Conservation (phyloP, 2,113 vertebrate genomes). For the Phaetusa simplex region DNA sequence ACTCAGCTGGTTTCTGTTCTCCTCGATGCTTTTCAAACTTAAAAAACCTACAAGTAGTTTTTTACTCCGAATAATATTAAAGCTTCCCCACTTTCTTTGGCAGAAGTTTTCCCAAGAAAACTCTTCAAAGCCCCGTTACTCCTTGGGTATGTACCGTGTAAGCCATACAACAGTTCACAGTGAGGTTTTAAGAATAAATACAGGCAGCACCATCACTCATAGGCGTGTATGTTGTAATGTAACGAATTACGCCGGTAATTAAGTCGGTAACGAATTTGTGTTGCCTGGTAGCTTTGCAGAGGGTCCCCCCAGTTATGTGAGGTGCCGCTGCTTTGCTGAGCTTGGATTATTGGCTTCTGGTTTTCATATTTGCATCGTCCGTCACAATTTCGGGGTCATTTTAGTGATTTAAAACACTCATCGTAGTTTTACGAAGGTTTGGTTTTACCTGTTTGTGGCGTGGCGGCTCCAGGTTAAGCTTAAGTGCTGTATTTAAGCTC, state of each 20-base stretch:
- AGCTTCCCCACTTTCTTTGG: rapidly evolving
- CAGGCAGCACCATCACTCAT: background rate
- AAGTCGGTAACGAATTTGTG: background rate
- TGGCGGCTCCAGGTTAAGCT: rapidly evolving
- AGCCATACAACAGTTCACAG: rapidly evolving
- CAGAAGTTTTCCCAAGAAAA: background rate
- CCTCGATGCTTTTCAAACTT: background rate
- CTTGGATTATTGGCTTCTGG: background rate
- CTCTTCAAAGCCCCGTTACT: background rate
- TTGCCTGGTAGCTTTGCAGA: background rate
- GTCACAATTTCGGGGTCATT: background rate
- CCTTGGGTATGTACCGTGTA: rapidly evolving
- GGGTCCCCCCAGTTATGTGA: background rate
- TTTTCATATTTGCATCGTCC: rapidly evolving
- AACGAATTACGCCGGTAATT: background rate
- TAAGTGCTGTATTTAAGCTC: background rate
- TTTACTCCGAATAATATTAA: rapidly evolving
- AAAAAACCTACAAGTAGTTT: no score
- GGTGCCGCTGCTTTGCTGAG: background rate
- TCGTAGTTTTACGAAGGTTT: rapidly evolving
- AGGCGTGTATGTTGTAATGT: rapidly evolving
- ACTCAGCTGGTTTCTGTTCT: rapidly evolving
- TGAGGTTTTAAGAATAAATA: no score
- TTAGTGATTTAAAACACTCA: rapidly evolving
- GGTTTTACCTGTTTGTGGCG: background rate